Evolutionary conservation across 2,888 invertebrate species (phyloP), one percentile per base, ranked within the genome.

Genomic region (Mythimna impura): DNA sequence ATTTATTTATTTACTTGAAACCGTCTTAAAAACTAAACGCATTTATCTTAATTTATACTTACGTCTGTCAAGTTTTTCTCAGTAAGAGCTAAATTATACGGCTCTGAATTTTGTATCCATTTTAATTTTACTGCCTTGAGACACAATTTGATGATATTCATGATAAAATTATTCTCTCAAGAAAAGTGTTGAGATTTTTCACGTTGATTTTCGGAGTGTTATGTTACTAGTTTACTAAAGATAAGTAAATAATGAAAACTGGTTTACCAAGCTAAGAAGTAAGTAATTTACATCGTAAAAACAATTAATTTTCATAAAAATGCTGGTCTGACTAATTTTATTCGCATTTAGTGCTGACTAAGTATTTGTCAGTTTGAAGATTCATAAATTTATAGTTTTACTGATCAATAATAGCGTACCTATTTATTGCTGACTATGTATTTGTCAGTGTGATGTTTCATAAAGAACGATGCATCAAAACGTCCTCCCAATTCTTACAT

Each of bases 91-190:
- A n/a, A 74, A 66, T 73, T 62, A 79, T 73, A 72, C 61, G 30
- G 60, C 55, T 50, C 50, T 63, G 66, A 75, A 63, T 66, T 22
- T 34, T 70, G 40, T 67, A 50, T 55, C 22, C 64, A 60, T 80
- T 80, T 69, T 66, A 70, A 70, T 78, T 74, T 70, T 70, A 60
- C 55, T 58, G 54, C 58, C 34, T 52, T 14, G 43, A 80, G 76
- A 66, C 40, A 47, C 66, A 55, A 81, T 62, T 79, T 67, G 30
- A 76, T 43, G 60, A 81, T 57, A 70, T 81, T 81, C 81, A 81
- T 25, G 64, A 79, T 52, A 65, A 47, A 70, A 67, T 67, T 66
- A 66, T 64, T 52, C 63, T 57, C n/a, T 70, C 17, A 55, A 58
- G 62, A 60, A 73, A 66, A 63, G 66, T 66, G 62, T 50, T 62